These are phyloP conservation scores for Drosophila differens DNA, from an alignment of 2,888 invertebrate genomes.

Conservation along the genomic window DNA sequence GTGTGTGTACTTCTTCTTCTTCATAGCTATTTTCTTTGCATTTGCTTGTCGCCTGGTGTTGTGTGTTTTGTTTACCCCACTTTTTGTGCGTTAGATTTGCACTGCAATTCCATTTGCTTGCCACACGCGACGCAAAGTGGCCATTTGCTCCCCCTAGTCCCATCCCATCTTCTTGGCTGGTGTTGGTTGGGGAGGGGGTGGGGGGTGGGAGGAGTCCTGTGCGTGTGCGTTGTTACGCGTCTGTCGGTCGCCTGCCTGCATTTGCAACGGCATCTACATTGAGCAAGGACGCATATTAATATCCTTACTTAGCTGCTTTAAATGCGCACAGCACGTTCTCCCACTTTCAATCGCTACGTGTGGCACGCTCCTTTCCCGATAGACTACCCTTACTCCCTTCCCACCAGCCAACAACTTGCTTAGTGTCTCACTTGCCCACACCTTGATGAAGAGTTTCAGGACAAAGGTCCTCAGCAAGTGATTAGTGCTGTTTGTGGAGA, in stretches of 20 bases:
- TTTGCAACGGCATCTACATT: slow-evolving; percentile 31
- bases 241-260: slow-evolving; percentile 48
- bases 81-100: slow-evolving; percentile 76
- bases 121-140: slow-evolving; percentile 76
- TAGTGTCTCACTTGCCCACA: neutral
- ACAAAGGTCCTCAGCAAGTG: slow-evolving; percentile 43
- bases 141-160: slow-evolving; percentile 37
- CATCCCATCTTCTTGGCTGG: neutral
- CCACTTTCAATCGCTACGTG: slow-evolving; percentile 37
- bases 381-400: too few species aligned
- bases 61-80: slow-evolving; percentile 73
- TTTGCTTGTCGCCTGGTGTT: slow-evolving; percentile 2
- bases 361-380: neutral
- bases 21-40: neutral
- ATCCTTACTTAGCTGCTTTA: slow-evolving; percentile 79
- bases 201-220: slow-evolving; percentile 34
- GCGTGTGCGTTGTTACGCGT: slow-evolving; percentile 54
- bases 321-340: slow-evolving; percentile 73
- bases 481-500: slow-evolving; percentile 38
- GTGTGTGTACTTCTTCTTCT: neutral
- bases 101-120: slow-evolving; percentile 79
- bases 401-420: neutral
- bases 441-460: neutral
- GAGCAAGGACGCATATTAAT: slow-evolving; percentile 80
- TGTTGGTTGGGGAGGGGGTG: neutral